phyloP scores from a whole-genome alignment of 2,797 vertebrate genomes.

The Phrynocephalus guinanensis region DNA sequence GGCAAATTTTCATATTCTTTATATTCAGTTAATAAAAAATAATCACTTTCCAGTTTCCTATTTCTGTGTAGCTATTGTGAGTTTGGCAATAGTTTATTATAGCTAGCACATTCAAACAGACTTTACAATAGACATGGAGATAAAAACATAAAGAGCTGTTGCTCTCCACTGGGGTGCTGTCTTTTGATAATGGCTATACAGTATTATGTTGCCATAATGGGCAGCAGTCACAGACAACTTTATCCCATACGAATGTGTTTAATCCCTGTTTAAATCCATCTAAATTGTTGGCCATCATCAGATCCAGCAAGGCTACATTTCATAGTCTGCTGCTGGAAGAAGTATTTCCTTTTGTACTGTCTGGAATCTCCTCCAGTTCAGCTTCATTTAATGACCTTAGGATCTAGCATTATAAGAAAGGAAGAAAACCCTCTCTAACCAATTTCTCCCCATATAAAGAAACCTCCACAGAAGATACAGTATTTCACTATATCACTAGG shows the following conservation, averaged over 20 bases:
- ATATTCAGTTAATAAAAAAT: slow-evolving; percentile 16
- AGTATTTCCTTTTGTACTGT: background rate
- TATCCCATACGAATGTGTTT: background rate
- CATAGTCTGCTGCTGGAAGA: background rate
- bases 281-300: background rate
- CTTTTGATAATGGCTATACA: no score
- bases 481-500: background rate
- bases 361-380: background rate
- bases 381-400: background rate
- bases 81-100: background rate
- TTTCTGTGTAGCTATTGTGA: background rate
- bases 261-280: background rate
- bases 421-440: background rate
- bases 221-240: background rate
- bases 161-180: background rate
- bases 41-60: background rate
- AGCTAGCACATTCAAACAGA: background rate
- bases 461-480: background rate
- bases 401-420: background rate
- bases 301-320: background rate
- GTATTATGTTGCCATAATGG: no score
- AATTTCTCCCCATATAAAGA: background rate
- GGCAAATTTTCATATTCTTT: background rate
- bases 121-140: background rate
- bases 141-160: background rate